phyloP scores from a whole-genome alignment of 2,888 invertebrate genomes.

The Zaprionus bogoriensis region DNA sequence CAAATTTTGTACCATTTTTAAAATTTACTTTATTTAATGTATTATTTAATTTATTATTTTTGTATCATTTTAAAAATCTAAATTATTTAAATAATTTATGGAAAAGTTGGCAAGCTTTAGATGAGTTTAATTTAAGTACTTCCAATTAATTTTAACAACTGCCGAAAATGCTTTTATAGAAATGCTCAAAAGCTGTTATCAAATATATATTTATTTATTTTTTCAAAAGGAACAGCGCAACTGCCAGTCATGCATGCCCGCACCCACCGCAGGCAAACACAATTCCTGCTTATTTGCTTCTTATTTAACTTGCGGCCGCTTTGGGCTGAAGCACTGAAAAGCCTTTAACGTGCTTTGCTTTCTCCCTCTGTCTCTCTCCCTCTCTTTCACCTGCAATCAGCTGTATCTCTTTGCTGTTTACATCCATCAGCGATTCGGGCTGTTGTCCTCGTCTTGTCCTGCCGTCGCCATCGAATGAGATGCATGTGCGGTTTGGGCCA shows the following conservation, averaged over 20 bases:
- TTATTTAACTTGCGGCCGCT: slow-evolving; percentile 60
- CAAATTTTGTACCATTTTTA: background rate
- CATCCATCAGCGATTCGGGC: slow-evolving; percentile 59
- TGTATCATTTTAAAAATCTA: background rate
- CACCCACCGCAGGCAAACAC: too few relatives aligned
- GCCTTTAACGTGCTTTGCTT: slow-evolving; percentile 44
- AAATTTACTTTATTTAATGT: background rate
- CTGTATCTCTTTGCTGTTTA: slow-evolving; percentile 45
- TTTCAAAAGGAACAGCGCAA: slow-evolving; percentile 19
- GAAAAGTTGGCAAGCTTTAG: too few relatives aligned
- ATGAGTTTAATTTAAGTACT: too few relatives aligned
- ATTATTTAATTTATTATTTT: background rate
- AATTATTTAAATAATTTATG: too few relatives aligned
- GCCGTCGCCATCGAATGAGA: slow-evolving; percentile 74
- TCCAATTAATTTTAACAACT: background rate
- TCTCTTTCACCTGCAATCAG: slow-evolving; percentile 54
- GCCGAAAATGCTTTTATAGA: background rate
- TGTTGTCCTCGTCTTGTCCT: slow-evolving; percentile 48
- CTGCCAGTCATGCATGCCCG: background rate
- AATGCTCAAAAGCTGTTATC: background rate
- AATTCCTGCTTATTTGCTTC: slow-evolving; percentile 28
- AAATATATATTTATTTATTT: background rate
- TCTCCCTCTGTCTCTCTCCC: too few relatives aligned
- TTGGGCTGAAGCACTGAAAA: slow-evolving; percentile 45
- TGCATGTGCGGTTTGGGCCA: slow-evolving; percentile 51